Evolutionary conservation across 2,113 vertebrate species (phyloP).

Genomic region (Daubentonia madagascariensis): DNA sequence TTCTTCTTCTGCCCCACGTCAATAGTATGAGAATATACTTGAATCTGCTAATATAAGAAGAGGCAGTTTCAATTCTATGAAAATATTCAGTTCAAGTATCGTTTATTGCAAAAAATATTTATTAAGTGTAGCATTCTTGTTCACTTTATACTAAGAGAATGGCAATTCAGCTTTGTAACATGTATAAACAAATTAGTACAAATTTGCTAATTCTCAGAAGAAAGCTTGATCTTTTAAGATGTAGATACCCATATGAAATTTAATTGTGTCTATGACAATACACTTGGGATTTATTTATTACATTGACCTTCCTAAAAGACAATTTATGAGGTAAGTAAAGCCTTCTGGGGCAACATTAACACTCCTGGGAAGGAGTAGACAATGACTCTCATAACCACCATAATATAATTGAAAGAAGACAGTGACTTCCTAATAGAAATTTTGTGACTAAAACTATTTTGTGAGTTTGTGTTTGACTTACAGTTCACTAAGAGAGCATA

Average conservation of each 20-base stretch:
- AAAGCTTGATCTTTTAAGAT: neutral
- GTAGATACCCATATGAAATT: neutral
- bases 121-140: neutral
- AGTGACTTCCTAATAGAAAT: neutral
- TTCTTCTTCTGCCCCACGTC: neutral
- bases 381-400: neutral
- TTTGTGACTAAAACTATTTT: neutral
- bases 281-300: neutral
- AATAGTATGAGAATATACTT: neutral
- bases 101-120: neutral
- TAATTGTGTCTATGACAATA: neutral
- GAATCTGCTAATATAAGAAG: neutral
- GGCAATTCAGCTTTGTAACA: neutral
- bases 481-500: neutral
- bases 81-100: neutral
- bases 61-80: neutral
- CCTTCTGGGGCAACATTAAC: neutral
- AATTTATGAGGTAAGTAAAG: neutral
- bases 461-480: neutral
- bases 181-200: neutral
- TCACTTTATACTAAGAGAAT: neutral
- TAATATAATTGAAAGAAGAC: neutral
- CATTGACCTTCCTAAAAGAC: neutral
- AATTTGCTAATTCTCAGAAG: neutral
- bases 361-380: neutral